Base-by-base conservation (phyloP, 2,797 vertebrate genomes). In the Brachymystax lenok region DNA sequence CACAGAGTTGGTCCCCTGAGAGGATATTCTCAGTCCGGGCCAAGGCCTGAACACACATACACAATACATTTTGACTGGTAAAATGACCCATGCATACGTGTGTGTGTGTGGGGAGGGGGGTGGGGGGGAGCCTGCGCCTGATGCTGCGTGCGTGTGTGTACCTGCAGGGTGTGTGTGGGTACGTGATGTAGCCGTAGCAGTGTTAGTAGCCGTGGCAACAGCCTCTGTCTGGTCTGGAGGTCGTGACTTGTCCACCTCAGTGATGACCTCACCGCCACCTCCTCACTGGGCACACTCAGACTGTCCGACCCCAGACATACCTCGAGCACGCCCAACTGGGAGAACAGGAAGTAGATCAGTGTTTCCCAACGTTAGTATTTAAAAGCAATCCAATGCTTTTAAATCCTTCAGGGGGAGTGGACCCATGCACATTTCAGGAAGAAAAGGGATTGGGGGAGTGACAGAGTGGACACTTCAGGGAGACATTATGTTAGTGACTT, bases 141-240 rank as follows among this genome's bases (percentile, higher is more conserved):
- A n/a, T 27, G 21, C 24, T 35, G 50, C 7, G 16, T 66, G 21
- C 30, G 52, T 40, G 19, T 52, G 21, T 72, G 68, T 54, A 95
- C 93, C 88, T 94, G 94, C 71, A 99, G 91, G 13, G 85, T 88
- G 77, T 94, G 82, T 82, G 92, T 86, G n/a, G 97, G 93, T 77
- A 99, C 87, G 79, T 99, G 98, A 81, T 99, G 96, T 21, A 99
- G 92, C 83, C 96, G 94, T n/a, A 96, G 95, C n/a, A 95, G 94
- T 78, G 92, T 91, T 56, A 99, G 92, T 82, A 99, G 90, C 79
- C 89, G 87, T 8, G 93, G 92, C 28, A 99, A 88, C 69, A 95
- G 89, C 54, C 88, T 95, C 82, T 91, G 86, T 83, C 98, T 94
- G 66, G 80, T 88, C 51, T 93, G 90, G 61, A 94, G 80, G 74